Evolutionary conservation across 2,113 vertebrate genomes (phyloP), one percentile per base, ranked within the genome.

Genomic region (Globicephala melas): DNA sequence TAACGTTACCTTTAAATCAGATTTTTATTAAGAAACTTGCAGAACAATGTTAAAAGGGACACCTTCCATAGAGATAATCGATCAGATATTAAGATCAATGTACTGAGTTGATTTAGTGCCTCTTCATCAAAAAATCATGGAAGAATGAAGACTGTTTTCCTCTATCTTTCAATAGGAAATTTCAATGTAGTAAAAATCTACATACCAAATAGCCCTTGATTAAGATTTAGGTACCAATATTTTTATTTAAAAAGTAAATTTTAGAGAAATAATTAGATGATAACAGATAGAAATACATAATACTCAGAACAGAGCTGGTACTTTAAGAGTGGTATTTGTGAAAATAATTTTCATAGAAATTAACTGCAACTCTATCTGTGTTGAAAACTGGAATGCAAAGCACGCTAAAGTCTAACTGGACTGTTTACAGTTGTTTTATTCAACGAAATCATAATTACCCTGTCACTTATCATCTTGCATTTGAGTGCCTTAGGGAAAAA

Each of bases 301-400:
- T 62, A 60, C 13, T 71, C 26, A 86, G 25, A 44, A 96, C 12
- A 36, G 13, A 86, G 25, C 76, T 81, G 10, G 8, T 88, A 41
- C 68, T 81, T 63, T 73, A 90, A 73, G 36, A 84, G 36, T 31
- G 26, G 8, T 70, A 73, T 50, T 60, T 74, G 36, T 44, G 80
- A 90, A 82, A 92, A 84, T 84, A 81, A 90, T 70, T 88, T 95
- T 76, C 17, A n/a, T 26, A 90, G 82, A 92, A 58, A 96, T 84
- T 73, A 84, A 83, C 28, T 50, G 10, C 53, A 77, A 94, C 2
- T 53, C 44, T 26, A 44, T 86, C 36, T 65, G 28, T 26, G 41
- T 14, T 83, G 25, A 91, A 96, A 95, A 71, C 14, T 31, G 55
- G 11, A n/a, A 65, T 21, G 12, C 13, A 65, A 88, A 89, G 47